Conservation (phyloP, 2,888 invertebrate species). For the Macrophya alboannulata region DNA sequence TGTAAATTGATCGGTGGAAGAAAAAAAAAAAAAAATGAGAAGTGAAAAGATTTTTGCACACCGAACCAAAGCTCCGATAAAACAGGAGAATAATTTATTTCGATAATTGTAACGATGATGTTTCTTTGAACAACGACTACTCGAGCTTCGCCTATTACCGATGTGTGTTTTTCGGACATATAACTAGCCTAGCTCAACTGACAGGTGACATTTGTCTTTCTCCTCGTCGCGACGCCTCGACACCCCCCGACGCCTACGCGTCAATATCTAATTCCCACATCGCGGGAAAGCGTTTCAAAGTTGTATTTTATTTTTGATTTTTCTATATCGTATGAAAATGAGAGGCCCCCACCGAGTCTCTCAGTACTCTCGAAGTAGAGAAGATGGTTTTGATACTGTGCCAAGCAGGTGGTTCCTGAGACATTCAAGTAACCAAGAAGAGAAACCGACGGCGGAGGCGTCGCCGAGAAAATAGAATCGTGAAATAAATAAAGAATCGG, state of each 20-base stretch:
- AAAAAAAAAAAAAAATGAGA: not conserved
- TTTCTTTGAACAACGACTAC: conserved; percentile 17
- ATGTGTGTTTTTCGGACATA: not conserved
- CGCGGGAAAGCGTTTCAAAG: not conserved
- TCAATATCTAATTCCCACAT: conserved; percentile 28
- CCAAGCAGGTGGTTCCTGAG: conserved; percentile 78
- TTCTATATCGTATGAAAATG: conserved; percentile 16
- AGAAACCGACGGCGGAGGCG: conserved; percentile 59
- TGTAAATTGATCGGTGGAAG: not conserved
- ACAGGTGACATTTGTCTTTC: conserved; percentile 46
- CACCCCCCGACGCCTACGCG: conserved; percentile 19
- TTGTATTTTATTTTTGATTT: conserved; percentile 41
- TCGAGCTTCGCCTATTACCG: not conserved
- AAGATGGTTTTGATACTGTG: conserved; percentile 70
- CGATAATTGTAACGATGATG: conserved; percentile 16
- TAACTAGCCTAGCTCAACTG: conserved; percentile 24
- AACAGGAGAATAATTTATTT: conserved; percentile 13
- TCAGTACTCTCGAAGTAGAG: conserved; percentile 21
- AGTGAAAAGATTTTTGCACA: conserved; percentile 13
- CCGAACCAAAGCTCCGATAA: conserved; percentile 38
- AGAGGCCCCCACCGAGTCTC: not conserved
- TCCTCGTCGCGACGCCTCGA: conserved; percentile 22
- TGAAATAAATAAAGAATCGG: conserved; percentile 56
- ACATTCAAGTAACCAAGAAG: conserved; percentile 52
- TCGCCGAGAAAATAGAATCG: conserved; percentile 55